A percentile compares a stretch with the other conserved stretches of the same genome.
These are phyloP conservation scores for Drosophila cardini DNA, from an alignment of 1,140 invertebrate genomes.

Conservation along the genomic window DNA sequence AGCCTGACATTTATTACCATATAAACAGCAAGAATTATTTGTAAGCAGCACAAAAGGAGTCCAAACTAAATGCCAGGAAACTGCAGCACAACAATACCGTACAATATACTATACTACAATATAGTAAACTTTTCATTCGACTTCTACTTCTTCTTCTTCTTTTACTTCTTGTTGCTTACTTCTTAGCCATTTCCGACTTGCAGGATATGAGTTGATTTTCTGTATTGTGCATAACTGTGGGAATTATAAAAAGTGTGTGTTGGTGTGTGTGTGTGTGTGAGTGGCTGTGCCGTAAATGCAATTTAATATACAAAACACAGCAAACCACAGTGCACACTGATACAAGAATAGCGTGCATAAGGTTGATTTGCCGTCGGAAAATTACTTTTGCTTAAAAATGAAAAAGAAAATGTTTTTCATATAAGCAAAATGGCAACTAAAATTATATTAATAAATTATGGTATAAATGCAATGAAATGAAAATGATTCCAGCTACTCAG, in stretches of 20 bases:
- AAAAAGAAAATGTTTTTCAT: too few relatives aligned
- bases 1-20: conserved; percentile 79
- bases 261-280: conserved; percentile 40
- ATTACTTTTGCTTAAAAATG: too few relatives aligned
- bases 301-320: conserved; percentile 47
- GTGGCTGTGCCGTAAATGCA: conserved; percentile 55
- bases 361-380: background rate
- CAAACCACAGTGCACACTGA: conserved; percentile 26
- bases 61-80: conserved; percentile 55
- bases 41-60: conserved; percentile 48
- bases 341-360: background rate
- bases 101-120: conserved; percentile 53
- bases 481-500: too few relatives aligned
- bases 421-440: too few relatives aligned
- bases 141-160: background rate
- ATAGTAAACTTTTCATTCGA: conserved; percentile 29
- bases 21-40: conserved; percentile 71
- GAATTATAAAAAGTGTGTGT: conserved; percentile 52
- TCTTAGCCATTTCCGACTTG: background rate
- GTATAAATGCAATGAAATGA: too few relatives aligned
- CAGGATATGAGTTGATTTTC: conserved; percentile 33
- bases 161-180: background rate
- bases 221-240: conserved; percentile 61
- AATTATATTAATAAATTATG: too few relatives aligned
- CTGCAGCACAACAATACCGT: conserved; percentile 69